Evolutionary conservation across 2,888 invertebrate genomes (phyloP).

Genomic region (Stenurella melanura): DNA sequence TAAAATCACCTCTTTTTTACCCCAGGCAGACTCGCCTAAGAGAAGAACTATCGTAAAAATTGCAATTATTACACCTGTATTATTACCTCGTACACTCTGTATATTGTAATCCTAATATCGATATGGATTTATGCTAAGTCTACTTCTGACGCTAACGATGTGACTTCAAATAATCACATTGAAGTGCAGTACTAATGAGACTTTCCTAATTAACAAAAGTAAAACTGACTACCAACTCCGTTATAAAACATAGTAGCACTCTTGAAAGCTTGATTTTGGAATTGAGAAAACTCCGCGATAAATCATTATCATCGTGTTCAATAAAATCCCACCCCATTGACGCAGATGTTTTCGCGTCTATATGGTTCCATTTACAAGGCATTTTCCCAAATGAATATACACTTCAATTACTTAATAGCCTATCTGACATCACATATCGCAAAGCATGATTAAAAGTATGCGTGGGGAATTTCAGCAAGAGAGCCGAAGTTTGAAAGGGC

Average conservation of each 20-base stretch:
- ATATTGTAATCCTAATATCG: too few species aligned
- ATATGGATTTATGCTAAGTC: too few species aligned
- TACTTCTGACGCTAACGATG: too few species aligned
- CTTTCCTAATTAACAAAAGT: background rate
- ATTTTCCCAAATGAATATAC: constrained; percentile 8
- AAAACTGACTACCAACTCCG: background rate
- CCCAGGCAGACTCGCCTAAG: too few species aligned
- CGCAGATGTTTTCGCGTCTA: constrained; percentile 16
- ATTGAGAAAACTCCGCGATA: background rate
- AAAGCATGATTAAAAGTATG: constrained; percentile 18
- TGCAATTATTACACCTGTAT: too few species aligned
- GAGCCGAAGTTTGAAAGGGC: constrained; percentile 46
- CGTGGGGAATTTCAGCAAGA: constrained; percentile 12
- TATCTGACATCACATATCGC: constrained; percentile 6
- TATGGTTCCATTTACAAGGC: constrained; percentile 3
- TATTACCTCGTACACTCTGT: too few species aligned
- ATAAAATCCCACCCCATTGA: constrained; percentile 1
- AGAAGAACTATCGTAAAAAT: too few species aligned
- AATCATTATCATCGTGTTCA: background rate
- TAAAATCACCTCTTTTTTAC: too few species aligned
- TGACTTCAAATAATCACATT: background rate
- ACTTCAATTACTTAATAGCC: constrained; percentile 10
- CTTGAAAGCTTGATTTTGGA: background rate
- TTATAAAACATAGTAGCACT: background rate
- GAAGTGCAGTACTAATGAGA: background rate